phyloP scores from a whole-genome alignment of 2,797 vertebrate genomes.

The Otus scops region DNA sequence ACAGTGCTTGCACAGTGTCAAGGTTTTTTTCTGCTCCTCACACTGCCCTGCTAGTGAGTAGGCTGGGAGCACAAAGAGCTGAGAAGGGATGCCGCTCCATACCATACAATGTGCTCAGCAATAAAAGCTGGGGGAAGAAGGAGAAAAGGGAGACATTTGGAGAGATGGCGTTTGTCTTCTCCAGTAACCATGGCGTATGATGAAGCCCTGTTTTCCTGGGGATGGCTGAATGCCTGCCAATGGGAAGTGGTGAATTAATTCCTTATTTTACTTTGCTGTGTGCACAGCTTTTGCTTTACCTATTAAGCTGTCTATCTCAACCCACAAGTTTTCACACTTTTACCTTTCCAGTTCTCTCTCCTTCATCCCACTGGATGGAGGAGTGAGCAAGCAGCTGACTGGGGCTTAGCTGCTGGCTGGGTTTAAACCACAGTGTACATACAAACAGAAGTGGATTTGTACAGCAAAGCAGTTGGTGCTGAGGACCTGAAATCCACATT shows the following conservation, averaged over 20 bases:
- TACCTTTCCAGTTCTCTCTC: background rate
- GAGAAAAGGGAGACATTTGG: background rate
- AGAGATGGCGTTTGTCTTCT: background rate
- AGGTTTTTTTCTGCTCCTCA: background rate
- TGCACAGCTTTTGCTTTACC: background rate
- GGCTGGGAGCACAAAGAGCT: background rate
- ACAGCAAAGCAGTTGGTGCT: background rate
- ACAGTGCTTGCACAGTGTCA: background rate
- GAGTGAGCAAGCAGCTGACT: background rate
- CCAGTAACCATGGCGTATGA: rapidly evolving
- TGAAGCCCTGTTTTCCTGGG: background rate
- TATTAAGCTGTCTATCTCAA: background rate
- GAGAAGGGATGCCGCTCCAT: background rate
- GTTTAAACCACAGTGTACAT: background rate
- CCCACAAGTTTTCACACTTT: background rate
- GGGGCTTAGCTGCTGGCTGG: background rate
- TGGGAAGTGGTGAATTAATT: background rate
- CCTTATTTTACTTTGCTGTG: background rate
- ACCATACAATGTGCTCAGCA: background rate
- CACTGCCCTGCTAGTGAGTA: background rate
- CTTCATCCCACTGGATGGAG: background rate
- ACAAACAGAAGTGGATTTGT: background rate
- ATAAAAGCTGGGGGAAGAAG: background rate
- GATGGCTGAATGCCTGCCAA: background rate
- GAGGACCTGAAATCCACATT: background rate